Base-by-base conservation (phyloP, 2,113 vertebrate species). In the Bufo gargarizans region DNA sequence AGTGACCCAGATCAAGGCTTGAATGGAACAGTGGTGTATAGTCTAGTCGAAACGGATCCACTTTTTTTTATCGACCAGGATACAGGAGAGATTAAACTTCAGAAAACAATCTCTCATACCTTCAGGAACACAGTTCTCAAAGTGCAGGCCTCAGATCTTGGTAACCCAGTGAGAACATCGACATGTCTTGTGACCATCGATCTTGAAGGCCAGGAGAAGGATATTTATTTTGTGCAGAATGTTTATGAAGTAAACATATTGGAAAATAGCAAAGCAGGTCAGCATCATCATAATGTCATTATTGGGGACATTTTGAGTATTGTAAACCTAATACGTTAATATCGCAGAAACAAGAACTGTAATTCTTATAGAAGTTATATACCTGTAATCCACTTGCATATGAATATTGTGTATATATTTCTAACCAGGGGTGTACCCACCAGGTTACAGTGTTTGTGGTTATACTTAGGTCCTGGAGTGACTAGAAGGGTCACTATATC, bases 261-360 rank as follows among this genome's bases (percentile, higher is more conserved):
- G 22, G 98, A 99, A 92, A 97, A 97, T 90, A 97, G 95, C 90
- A 92, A 92, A 91, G 91, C 94, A 89, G 97, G 98, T 99, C 85
- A 58, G 94, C 50, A 20, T 19, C 9, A 6, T 6, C 6, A 13
- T 16, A 9, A 22, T 67, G 3, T 11, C 22, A n/a, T 65, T 7
- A 65, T 19, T 33, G 33, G 33, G 33, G 33, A 33, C 33, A 33
- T 33, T 33, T 33, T 33, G 33, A 33, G 33, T 33, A 33, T 33
- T 33, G 33, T 33, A 33, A 33, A 33, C 33, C 33, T 33, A 33
- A 33, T 33, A 33, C 9, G 5, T 63, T 63, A 20, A 20, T 63
- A 63, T 63, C 17, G 61, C 61, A 65, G 17, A 65, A n/a, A n/a
- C 7, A n/a, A 43, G 22, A 43, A 14, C 10, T 43, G 16, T 43